phyloP scores from a whole-genome alignment of 2,888 invertebrate species.

The Microctonus hyperodae region DNA sequence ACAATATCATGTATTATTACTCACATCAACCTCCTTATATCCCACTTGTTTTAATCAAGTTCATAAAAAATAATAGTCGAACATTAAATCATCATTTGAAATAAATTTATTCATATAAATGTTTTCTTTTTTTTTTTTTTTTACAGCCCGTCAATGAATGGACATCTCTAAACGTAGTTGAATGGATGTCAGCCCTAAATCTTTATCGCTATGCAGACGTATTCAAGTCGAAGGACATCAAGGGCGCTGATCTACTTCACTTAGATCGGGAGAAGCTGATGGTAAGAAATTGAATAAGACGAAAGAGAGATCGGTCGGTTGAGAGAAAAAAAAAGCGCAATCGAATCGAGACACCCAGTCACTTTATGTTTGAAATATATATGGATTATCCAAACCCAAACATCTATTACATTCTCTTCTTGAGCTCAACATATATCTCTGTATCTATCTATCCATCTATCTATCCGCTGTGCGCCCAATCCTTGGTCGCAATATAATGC shows the following conservation, averaged over 20 bases:
- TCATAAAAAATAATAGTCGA: too few species aligned
- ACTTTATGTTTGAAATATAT: background rate
- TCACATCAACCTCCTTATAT: background rate
- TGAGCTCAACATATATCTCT: background rate
- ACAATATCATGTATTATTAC: too few species aligned
- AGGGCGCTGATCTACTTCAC: slow-evolving; percentile 71
- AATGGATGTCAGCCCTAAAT: slow-evolving; percentile 80
- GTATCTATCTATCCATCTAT: background rate
- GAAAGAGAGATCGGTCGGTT: background rate
- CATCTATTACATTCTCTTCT: background rate
- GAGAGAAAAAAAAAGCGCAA: too few species aligned
- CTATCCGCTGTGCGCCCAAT: slow-evolving; percentile 2
- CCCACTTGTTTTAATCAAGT: too few species aligned
- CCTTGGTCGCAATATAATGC: slow-evolving; percentile 1
- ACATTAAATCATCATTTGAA: slow-evolving; percentile 12
- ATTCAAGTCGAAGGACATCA: slow-evolving; percentile 75
- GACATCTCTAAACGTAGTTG: slow-evolving; percentile 74
- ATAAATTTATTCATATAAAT: background rate
- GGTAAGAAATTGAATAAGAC: slow-evolving; percentile 64
- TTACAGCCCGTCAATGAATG: slow-evolving; percentile 75
- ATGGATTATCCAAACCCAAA: slow-evolving; percentile 11
- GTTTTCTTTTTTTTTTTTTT: slow-evolving; percentile 41
- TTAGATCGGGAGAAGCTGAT: slow-evolving; percentile 73
- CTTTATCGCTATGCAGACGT: slow-evolving; percentile 75
- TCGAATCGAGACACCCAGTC: background rate